Conservation (phyloP, 2,113 vertebrate species). For the Dendrocopos noguchii region DNA sequence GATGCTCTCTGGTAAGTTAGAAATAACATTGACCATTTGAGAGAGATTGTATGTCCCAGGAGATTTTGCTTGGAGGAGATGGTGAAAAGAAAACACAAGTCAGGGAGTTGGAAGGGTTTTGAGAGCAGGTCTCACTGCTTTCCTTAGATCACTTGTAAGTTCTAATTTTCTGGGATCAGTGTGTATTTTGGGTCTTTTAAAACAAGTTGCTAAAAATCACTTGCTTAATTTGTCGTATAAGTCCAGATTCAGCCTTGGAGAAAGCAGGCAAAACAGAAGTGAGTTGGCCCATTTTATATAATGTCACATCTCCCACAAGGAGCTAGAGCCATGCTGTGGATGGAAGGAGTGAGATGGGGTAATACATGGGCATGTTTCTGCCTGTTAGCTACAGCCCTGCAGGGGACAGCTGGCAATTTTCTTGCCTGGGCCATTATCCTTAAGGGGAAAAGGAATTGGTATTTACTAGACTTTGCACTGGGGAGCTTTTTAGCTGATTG, state of each 20-base stretch:
- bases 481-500: constrained; percentile 10
- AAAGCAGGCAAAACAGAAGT: neutral
- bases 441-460: constrained; percentile 13
- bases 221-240: neutral
- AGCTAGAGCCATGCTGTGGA: neutral
- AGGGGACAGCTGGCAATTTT: neutral
- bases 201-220: accelerated
- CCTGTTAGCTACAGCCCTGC: neutral
- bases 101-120: neutral
- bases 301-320: neutral
- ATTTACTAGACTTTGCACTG: neutral
- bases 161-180: neutral
- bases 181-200: neutral
- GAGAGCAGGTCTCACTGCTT: neutral
- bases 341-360: neutral
- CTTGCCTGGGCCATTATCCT: neutral
- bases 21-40: neutral
- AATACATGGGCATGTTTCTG: neutral
- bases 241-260: neutral
- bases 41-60: neutral
- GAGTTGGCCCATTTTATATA: neutral
- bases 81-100: neutral
- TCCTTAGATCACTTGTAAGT: neutral
- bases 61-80: neutral
- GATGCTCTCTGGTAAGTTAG: neutral